Evolutionary conservation across 2,888 invertebrate species (phyloP).

Genomic region (Buathra laborator): DNA sequence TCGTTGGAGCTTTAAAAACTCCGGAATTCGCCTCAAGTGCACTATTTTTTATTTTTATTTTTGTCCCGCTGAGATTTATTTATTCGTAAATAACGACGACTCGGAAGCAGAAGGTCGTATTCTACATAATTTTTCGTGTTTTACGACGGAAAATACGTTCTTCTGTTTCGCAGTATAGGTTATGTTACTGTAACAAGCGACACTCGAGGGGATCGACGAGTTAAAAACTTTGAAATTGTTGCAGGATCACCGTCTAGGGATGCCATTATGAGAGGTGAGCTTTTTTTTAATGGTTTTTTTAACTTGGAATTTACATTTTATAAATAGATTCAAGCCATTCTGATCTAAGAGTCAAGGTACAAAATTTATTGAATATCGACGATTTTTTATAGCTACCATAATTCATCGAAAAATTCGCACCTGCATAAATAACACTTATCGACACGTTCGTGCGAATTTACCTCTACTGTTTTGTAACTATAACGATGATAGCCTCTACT

Average conservation of each 20-base stretch:
- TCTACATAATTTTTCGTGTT: background rate
- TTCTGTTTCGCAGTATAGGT: background rate
- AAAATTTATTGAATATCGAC: background rate
- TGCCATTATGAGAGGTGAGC: slow-evolving; percentile 84
- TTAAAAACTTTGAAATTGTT: slow-evolving; percentile 70
- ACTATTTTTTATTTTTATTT: background rate
- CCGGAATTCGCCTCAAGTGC: background rate
- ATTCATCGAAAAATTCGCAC: background rate
- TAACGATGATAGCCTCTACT: background rate
- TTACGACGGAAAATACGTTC: background rate
- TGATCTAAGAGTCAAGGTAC: background rate
- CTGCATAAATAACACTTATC: slow-evolving; percentile 12
- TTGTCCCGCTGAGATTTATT: no score
- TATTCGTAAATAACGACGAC: no score
- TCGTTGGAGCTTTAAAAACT: background rate
- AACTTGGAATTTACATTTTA: slow-evolving; percentile 11
- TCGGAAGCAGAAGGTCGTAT: no score
- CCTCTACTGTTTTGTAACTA: background rate
- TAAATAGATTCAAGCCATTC: background rate
- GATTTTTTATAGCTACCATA: background rate
- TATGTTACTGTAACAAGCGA: background rate
- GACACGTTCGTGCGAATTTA: background rate
- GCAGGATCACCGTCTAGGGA: slow-evolving; percentile 80
- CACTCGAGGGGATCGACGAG: slow-evolving; percentile 3
- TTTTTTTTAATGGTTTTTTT: background rate